Percentiles rank a stretch among this genome's conserved stretches.
phyloP scores from a whole-genome alignment of 2,113 vertebrate species.

The Sylvia atricapilla region DNA sequence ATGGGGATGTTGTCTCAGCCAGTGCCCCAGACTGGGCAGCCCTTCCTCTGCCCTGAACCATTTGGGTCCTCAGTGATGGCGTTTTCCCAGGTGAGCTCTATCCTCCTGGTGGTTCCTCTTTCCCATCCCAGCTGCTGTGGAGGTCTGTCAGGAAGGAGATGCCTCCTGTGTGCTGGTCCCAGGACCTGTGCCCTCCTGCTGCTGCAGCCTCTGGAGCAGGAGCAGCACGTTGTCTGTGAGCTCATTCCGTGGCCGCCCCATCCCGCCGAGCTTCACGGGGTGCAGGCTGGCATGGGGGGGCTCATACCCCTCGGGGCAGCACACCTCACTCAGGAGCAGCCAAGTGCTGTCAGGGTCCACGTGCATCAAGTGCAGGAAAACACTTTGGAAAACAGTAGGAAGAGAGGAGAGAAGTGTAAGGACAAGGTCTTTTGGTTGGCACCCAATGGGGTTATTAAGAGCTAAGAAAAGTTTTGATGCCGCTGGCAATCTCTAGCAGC shows the following conservation, averaged over 20 bases:
- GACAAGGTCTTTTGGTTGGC: neutral
- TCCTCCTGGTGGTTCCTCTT: neutral
- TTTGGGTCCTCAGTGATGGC: accelerated
- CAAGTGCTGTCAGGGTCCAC: constrained; percentile 85
- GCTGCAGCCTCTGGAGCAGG: constrained; percentile 77
- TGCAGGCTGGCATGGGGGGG: constrained; percentile 79
- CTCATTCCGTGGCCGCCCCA: constrained; percentile 63
- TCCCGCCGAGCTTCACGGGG: constrained; percentile 67
- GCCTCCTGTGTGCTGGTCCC: accelerated
- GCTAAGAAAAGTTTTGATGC: neutral
- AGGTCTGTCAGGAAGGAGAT: neutral
- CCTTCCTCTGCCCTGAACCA: accelerated
- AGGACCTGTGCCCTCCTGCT: accelerated
- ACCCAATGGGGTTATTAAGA: neutral
- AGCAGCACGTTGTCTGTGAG: constrained; percentile 78
- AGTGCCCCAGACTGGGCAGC: neutral
- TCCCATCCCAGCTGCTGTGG: accelerated
- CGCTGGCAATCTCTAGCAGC: neutral
- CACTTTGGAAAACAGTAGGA: constrained; percentile 65
- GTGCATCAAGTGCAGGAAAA: constrained; percentile 83
- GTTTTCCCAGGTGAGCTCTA: neutral
- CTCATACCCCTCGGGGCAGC: constrained; percentile 67
- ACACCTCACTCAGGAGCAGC: constrained; percentile 81
- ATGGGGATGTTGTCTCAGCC: accelerated
- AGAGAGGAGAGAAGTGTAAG: neutral